These are phyloP conservation scores for Hyposoter didymator DNA, from an alignment of 2,888 invertebrate species.

Conservation along the genomic window DNA sequence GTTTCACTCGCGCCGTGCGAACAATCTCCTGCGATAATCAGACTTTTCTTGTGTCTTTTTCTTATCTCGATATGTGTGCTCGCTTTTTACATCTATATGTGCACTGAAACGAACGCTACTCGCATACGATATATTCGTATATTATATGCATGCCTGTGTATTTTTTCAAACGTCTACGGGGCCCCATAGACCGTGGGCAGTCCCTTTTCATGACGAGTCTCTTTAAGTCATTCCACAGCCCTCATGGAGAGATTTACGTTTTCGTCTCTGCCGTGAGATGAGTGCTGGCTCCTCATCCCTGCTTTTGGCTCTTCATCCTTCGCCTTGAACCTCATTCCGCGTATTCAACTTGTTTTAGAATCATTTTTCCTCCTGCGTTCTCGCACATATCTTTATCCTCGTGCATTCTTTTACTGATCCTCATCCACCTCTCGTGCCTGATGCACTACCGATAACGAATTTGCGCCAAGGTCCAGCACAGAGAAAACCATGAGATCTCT, in stretches of 20 bases:
- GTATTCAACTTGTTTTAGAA: slow-evolving; percentile 39
- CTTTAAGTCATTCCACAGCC: slow-evolving; percentile 81
- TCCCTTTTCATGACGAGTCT: slow-evolving; percentile 81
- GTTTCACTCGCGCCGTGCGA: slow-evolving; percentile 76
- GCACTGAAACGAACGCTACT: slow-evolving; percentile 35
- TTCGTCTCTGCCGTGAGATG: not conserved
- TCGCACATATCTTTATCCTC: slow-evolving; percentile 62
- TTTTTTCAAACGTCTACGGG: slow-evolving; percentile 63
- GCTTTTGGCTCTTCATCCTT: slow-evolving; percentile 63
- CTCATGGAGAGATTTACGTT: slow-evolving; percentile 72
- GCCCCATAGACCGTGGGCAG: slow-evolving; percentile 68
- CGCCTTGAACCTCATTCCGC: slow-evolving; percentile 36
- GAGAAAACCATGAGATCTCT: not conserved
- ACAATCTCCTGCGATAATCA: slow-evolving; percentile 83
- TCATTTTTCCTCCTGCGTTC: slow-evolving; percentile 40
- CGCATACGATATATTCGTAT: slow-evolving; percentile 22
- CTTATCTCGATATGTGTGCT: slow-evolving; percentile 37
- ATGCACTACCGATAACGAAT: slow-evolving; percentile 78
- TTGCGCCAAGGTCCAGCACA: not conserved
- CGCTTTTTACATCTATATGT: slow-evolving; percentile 28
- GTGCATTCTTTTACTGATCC: slow-evolving; percentile 32
- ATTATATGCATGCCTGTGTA: not conserved
- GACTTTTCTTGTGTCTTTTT: slow-evolving; percentile 80
- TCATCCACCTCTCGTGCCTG: slow-evolving; percentile 61
- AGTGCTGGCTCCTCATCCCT: slow-evolving; percentile 67